These are phyloP conservation scores for Chloroclysta siterata DNA, from an alignment of 2,888 invertebrate species.

Conservation along the genomic window DNA sequence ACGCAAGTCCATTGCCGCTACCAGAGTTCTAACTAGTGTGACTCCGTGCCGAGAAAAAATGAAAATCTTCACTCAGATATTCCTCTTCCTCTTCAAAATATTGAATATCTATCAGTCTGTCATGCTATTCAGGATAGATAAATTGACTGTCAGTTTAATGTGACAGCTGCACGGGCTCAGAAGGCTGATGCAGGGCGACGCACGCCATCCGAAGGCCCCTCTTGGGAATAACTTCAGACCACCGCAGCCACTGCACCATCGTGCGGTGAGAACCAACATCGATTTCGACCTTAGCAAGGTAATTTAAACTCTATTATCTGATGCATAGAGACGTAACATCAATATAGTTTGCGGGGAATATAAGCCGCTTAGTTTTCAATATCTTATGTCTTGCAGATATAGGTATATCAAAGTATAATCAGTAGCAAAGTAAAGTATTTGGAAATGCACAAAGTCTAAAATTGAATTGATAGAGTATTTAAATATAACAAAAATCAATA, in stretches of 20 bases:
- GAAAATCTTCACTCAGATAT: no score
- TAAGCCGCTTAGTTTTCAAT: not conserved
- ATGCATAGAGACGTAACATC: not conserved
- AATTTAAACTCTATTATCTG: slow-evolving; percentile 41
- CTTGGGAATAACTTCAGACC: slow-evolving; percentile 98
- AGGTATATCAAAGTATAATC: slow-evolving; percentile 3
- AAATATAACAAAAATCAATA: no score
- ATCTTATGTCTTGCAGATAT: slow-evolving; percentile 5
- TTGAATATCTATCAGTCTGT: no score
- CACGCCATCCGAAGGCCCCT: slow-evolving; percentile 93
- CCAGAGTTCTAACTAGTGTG: no score
- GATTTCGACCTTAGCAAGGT: slow-evolving; percentile 95
- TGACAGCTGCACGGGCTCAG: slow-evolving; percentile 91
- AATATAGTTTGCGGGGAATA: not conserved
- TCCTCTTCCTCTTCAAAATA: no score
- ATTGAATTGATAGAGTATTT: no score
- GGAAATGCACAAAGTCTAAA: no score
- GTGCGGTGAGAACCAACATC: slow-evolving; percentile 98
- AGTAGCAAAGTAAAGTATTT: not conserved
- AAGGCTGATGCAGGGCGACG: slow-evolving; percentile 95
- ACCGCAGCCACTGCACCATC: slow-evolving; percentile 95
- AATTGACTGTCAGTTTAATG: slow-evolving; percentile 6
- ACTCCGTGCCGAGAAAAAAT: no score
- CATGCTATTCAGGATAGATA: no score
- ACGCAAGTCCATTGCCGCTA: no score